Conservation (phyloP, 1,140 invertebrate genomes). For the Trichogramma pretiosum region DNA sequence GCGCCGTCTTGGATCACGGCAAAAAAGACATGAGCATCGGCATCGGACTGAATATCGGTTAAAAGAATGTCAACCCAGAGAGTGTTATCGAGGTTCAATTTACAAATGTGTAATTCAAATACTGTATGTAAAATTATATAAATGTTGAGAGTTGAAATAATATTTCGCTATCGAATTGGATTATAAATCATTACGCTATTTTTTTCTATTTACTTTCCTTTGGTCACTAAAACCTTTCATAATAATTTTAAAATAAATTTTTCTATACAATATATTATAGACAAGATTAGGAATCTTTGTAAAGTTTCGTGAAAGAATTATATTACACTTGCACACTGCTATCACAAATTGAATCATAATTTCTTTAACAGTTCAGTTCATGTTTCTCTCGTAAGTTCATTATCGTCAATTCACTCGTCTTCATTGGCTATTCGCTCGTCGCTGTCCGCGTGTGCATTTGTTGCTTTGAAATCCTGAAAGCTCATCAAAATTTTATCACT, state of each 20-base stretch:
- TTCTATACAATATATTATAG: no score
- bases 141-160: not conserved
- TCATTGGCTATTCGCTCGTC: conserved; percentile 37
- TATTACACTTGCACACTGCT: no score
- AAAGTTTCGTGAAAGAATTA: not conserved
- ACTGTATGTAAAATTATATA: not conserved
- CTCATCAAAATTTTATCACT: conserved; percentile 37
- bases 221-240: conserved; percentile 3
- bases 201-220: not conserved
- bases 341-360: no score
- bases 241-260: conserved; percentile 10
- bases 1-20: conserved; percentile 62
- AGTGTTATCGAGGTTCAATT: no score
- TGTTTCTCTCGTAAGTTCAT: not conserved
- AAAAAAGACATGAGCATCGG: conserved; percentile 54
- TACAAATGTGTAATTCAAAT: not conserved
- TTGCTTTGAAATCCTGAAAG: conserved; percentile 39
- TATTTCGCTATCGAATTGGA: not conserved
- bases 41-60: conserved; percentile 53
- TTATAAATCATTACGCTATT: not conserved
- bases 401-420: conserved; percentile 27
- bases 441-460: conserved; percentile 26
- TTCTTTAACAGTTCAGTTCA: no score
- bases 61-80: no score
- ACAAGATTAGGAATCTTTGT: no score